These are phyloP conservation scores for Labeo calbasu DNA, from an alignment of 2,797 vertebrate species.

Conservation along the genomic window DNA sequence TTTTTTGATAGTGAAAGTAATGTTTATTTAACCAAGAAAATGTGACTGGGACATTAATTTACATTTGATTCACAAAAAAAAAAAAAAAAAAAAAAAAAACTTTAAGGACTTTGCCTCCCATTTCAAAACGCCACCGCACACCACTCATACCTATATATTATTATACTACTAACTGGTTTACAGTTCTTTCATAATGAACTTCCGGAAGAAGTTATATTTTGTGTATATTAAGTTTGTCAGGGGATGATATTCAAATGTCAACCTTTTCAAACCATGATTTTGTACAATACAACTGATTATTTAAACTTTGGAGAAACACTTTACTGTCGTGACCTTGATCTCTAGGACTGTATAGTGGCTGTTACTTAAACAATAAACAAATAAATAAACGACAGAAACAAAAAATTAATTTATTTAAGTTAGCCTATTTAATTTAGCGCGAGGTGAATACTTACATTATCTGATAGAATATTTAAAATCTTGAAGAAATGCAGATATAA, in stretches of 20 bases:
- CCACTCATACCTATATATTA: no score
- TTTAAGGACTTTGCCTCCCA: no score
- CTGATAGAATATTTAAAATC: no score
- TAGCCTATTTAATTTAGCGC: neutral
- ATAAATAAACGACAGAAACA: neutral
- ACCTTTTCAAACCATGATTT: neutral
- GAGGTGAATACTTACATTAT: neutral
- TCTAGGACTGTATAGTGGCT: neutral
- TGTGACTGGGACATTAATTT: no score
- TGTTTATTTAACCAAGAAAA: no score
- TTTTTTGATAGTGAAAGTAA: no score
- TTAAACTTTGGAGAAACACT: neutral
- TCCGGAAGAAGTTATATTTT: neutral
- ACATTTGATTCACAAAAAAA: no score
- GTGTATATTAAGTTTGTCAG: neutral
- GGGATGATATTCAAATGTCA: neutral
- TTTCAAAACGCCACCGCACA: no score
- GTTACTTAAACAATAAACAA: neutral
- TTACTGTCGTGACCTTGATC: neutral
- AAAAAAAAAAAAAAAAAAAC: no score
- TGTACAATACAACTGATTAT: neutral
- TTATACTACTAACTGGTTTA: no score
- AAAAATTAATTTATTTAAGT: neutral
- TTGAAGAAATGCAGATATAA: neutral
- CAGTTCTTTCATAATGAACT: neutral